Evolutionary conservation across 64 coral and sea anemone genomes (phyloP).

Genomic region (Orbicella faveolata): DNA sequence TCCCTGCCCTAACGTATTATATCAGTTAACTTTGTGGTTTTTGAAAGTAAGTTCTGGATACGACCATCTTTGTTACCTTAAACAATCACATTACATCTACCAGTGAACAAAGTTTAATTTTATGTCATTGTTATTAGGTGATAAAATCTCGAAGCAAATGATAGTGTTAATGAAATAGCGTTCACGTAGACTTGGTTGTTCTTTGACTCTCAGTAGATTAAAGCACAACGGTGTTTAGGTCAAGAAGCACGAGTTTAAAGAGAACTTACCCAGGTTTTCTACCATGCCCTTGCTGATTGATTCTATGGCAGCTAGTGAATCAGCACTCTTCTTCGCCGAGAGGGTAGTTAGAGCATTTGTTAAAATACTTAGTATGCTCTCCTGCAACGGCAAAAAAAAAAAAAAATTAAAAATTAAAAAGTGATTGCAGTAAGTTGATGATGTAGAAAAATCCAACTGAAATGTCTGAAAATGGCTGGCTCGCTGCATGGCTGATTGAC

Average conservation of each 20-base stretch:
- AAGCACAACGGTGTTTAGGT: too few species aligned
- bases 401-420: neutral
- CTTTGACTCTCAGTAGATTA: too few species aligned
- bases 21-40: too few species aligned
- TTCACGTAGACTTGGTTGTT: too few species aligned
- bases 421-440: neutral
- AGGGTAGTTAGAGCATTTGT: neutral
- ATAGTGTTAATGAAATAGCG: too few species aligned
- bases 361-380: neutral
- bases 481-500: neutral
- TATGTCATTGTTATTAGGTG: too few species aligned
- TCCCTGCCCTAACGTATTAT: too few species aligned
- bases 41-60: too few species aligned
- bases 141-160: too few species aligned
- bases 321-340: neutral
- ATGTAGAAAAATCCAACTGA: neutral
- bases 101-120: too few species aligned
- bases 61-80: too few species aligned
- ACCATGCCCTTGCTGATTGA: neutral
- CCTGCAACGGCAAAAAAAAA: neutral
- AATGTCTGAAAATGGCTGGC: neutral
- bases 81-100: too few species aligned
- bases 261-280: constrained; percentile 4
- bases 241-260: neutral
- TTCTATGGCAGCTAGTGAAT: neutral